These are phyloP conservation scores for Nothoprocta perdicaria DNA, from an alignment of 2,113 vertebrate genomes.

Conservation along the genomic window DNA sequence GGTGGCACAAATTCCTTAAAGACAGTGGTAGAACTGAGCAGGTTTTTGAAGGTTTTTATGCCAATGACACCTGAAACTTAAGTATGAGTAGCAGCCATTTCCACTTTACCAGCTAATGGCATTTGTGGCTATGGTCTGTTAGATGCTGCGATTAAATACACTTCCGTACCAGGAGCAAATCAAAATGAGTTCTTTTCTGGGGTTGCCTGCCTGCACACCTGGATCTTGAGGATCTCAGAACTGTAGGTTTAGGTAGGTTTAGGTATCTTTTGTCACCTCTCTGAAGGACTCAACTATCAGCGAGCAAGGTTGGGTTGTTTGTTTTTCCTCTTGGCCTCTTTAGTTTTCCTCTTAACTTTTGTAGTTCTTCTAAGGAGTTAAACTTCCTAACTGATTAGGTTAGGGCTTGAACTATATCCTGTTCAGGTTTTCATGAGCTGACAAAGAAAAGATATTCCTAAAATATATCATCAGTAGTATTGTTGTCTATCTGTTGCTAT, in stretches of 20 bases:
- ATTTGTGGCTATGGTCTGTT: not conserved
- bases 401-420: not conserved
- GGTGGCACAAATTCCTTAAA: not conserved
- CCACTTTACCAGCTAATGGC: not conserved
- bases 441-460: not conserved
- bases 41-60: not conserved
- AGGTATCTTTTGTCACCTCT: not conserved
- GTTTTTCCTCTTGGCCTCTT: no score
- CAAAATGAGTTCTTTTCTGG: not conserved
- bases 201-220: not conserved
- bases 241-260: not conserved
- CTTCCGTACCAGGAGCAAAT: not conserved
- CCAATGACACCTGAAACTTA: not conserved
- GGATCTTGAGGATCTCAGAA: not conserved
- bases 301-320: not conserved
- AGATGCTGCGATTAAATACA: not conserved
- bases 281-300: not conserved
- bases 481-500: not conserved
- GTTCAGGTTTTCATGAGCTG: not conserved
- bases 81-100: rapidly evolving
- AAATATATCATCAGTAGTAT: not conserved
- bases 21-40: not conserved
- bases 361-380: not conserved
- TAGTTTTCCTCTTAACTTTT: no score
- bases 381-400: not conserved